Base-by-base conservation (phyloP, 2,113 vertebrate species). In the Microcebus jonahi region DNA sequence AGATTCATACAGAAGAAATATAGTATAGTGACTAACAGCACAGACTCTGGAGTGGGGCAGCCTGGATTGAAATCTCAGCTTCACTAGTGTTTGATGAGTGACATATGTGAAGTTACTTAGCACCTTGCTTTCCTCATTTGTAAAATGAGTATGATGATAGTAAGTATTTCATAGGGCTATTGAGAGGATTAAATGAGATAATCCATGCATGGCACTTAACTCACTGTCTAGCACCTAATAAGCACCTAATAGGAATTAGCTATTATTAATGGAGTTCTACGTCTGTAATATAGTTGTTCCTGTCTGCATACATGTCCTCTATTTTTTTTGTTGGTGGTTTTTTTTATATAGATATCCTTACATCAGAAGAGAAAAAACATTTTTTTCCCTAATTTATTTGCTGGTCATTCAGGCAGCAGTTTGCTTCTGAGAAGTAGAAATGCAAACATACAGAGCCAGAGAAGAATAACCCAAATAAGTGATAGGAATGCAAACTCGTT, bases 341-440 rank as follows among this genome's bases (percentile, higher is more conserved):
- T 79, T 50, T 77, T 82, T 79, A 25, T 39, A 36, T 27, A 67
- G 70, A 67, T 23, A 73, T 53, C 14, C 29, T 93, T 73, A 77
- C 13, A 57, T 55, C 20, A 85, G 8, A 88, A 48, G 70, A 70
- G 6, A 87, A 92, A 82, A 92, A 73, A 63, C 21, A 23, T 27
- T 57, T 48, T 68, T 53, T 2, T 71, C 82, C 15, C 55, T 79
- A 61, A 71, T 61, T 73, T 88, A 75, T 85, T 55, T 91, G 17
- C 71, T 90, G 34, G 4, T 96, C 57, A 67, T 18, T 67, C 70
- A 90, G 36, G 42, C 6, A 94, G 50, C 23, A 36, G 45, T 92
- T 89, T 71, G 8, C 71, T 93, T 97, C 20, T 86, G 65, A 81
- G 65, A 96, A 95, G 88, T 15, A 45, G 63, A 88, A 96, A 88